These are phyloP conservation scores for Pyrgus malvae DNA, from an alignment of 2,888 invertebrate species.

Conservation along the genomic window DNA sequence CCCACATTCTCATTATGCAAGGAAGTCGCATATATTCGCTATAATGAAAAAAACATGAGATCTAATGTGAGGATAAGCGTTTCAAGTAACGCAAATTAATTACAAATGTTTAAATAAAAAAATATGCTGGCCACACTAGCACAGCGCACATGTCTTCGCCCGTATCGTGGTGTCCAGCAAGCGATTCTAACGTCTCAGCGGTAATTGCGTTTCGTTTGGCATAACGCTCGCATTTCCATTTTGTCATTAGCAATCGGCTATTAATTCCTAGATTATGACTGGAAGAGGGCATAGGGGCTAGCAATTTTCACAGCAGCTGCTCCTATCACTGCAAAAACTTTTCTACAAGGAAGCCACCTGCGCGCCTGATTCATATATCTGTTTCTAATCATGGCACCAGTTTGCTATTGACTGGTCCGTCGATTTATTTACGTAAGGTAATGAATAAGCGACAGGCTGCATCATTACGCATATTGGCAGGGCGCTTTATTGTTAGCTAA, in stretches of 20 bases:
- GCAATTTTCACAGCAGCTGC: conserved; percentile 76
- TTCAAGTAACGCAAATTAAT: conserved; percentile 37
- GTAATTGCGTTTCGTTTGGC: conserved; percentile 64
- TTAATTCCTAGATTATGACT: conserved; percentile 78
- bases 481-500: neutral
- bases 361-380: conserved; percentile 51
- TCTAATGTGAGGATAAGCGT: conserved; percentile 9
- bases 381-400: conserved; percentile 41
- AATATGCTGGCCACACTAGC: conserved; percentile 19
- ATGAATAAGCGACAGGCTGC: conserved; percentile 11
- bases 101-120: conserved; percentile 14
- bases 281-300: conserved; percentile 69
- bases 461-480: conserved; percentile 16
- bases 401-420: conserved; percentile 25
- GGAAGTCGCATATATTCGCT: neutral
- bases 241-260: conserved; percentile 76
- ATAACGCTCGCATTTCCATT: conserved; percentile 73
- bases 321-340: conserved; percentile 76
- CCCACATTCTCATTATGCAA: conserved; percentile 9
- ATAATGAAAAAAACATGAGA: conserved; percentile 9
- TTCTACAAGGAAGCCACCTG: conserved; percentile 73
- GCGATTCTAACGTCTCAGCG: conserved; percentile 59
- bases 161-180: conserved; percentile 56
- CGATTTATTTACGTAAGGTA: conserved; percentile 22
- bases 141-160: conserved; percentile 59